phyloP scores from a whole-genome alignment of 2,113 vertebrate species.

The Leptocoma aspasia region DNA sequence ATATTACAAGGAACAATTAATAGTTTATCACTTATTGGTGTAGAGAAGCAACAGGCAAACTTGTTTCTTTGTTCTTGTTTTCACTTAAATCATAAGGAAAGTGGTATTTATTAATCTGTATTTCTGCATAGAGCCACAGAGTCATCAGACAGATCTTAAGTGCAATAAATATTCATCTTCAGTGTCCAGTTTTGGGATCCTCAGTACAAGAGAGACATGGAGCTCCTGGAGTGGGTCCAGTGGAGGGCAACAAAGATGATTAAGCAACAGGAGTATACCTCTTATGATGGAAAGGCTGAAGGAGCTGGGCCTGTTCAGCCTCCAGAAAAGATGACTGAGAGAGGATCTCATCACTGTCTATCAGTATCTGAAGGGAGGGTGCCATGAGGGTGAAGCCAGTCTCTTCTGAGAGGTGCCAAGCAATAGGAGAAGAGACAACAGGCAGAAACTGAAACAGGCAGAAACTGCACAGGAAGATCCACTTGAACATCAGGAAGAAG shows the following conservation, averaged over 20 bases:
- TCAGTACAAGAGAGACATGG: background rate
- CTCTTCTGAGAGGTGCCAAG: background rate
- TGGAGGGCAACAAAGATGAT: too few species aligned
- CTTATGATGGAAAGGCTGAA: background rate
- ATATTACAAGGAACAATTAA: background rate
- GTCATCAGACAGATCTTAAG: background rate
- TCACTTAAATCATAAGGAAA: background rate
- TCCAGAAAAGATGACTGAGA: background rate
- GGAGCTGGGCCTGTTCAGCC: background rate
- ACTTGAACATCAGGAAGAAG: background rate
- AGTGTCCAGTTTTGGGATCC: background rate
- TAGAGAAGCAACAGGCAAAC: background rate
- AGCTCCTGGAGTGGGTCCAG: background rate
- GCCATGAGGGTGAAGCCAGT: background rate
- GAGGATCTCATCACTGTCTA: background rate
- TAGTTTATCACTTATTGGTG: background rate
- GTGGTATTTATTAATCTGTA: fast-evolving
- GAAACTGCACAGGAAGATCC: background rate
- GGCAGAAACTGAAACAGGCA: background rate
- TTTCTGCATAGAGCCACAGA: background rate
- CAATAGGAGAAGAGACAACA: background rate
- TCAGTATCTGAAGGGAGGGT: background rate
- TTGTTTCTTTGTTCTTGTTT: background rate
- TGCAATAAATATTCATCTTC: too few species aligned
- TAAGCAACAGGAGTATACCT: background rate